Evolutionary conservation across 1,140 invertebrate species (phyloP).

Genomic region (Drosophila simulans): DNA sequence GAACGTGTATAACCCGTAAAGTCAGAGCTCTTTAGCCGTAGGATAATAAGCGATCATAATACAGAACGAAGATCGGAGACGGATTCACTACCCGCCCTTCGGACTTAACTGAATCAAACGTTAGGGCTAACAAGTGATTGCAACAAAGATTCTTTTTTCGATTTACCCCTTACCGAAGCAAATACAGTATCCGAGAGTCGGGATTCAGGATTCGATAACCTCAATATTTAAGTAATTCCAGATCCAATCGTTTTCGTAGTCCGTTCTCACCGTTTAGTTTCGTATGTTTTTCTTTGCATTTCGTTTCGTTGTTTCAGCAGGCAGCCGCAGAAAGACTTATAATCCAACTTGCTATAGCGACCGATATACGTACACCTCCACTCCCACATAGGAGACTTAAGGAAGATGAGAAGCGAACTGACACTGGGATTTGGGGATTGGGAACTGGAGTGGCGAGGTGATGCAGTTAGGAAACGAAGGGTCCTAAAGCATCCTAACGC

Average conservation of each 20-base stretch:
- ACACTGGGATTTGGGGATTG: background rate
- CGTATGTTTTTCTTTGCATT: constrained; percentile 1
- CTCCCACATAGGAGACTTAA: background rate
- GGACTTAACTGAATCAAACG: constrained; percentile 32
- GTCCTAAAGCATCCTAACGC: background rate
- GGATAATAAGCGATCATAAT: constrained; percentile 17
- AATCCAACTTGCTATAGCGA: constrained; percentile 8
- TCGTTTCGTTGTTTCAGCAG: constrained; percentile 15
- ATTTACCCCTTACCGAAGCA: background rate
- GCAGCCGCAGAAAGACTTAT: constrained; percentile 15
- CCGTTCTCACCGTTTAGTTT: background rate
- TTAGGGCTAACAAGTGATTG: constrained; percentile 4
- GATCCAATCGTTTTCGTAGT: background rate
- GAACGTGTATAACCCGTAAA: constrained; percentile 18
- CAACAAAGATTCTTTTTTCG: background rate
- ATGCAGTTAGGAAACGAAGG: background rate
- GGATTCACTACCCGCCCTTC: constrained; percentile 2
- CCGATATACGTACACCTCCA: constrained; percentile 26
- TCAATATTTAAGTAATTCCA: background rate
- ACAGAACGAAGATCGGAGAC: background rate
- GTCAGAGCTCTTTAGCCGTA: constrained; percentile 21
- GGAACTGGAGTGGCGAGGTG: background rate
- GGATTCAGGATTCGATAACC: no score
- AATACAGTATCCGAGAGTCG: background rate
- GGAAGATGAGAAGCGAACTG: background rate